Percentiles rank a stretch among this genome's conserved stretches.
Conservation (phyloP, 2,888 invertebrate genomes). For the Coenonympha glycerion region DNA sequence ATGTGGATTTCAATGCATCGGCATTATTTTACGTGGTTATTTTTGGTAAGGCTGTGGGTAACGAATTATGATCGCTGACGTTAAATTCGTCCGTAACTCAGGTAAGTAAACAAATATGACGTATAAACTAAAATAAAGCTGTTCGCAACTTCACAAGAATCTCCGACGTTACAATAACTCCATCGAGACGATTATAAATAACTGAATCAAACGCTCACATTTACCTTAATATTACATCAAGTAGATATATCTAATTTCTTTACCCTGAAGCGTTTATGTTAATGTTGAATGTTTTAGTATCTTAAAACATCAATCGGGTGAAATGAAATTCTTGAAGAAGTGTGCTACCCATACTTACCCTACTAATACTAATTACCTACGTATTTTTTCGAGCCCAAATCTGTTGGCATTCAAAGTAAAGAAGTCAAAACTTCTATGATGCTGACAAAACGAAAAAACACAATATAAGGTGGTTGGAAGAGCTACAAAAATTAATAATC, state of each 20-base stretch:
- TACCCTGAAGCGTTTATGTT: slow-evolving; percentile 6
- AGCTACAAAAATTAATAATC: too few species aligned
- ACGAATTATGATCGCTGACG: slow-evolving; percentile 8
- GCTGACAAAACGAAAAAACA: too few species aligned
- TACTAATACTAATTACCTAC: neutral
- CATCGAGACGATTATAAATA: slow-evolving; percentile 11
- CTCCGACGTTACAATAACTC: slow-evolving; percentile 6
- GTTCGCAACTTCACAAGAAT: slow-evolving; percentile 11
- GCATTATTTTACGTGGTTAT: slow-evolving; percentile 6
- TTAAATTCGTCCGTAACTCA: slow-evolving; percentile 14
- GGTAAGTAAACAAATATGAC: slow-evolving; percentile 40
- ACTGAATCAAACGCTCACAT: slow-evolving; percentile 14
- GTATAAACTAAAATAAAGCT: slow-evolving; percentile 17
- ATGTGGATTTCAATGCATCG: slow-evolving; percentile 9
- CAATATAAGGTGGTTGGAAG: too few species aligned
- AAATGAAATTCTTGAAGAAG: neutral
- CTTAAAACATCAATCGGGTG: neutral
- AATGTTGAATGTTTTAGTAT: slow-evolving; percentile 9
- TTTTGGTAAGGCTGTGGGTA: slow-evolving; percentile 7
- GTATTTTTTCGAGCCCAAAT: neutral
- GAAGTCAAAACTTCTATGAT: neutral
- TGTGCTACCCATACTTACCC: too few species aligned
- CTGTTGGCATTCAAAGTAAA: neutral
- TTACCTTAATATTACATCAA: slow-evolving; percentile 14
- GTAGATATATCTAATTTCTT: slow-evolving; percentile 5